Evolutionary conservation across 2,113 vertebrate genomes (phyloP), one percentile per base, ranked within the genome.

Genomic region (Myotis yumanensis): DNA sequence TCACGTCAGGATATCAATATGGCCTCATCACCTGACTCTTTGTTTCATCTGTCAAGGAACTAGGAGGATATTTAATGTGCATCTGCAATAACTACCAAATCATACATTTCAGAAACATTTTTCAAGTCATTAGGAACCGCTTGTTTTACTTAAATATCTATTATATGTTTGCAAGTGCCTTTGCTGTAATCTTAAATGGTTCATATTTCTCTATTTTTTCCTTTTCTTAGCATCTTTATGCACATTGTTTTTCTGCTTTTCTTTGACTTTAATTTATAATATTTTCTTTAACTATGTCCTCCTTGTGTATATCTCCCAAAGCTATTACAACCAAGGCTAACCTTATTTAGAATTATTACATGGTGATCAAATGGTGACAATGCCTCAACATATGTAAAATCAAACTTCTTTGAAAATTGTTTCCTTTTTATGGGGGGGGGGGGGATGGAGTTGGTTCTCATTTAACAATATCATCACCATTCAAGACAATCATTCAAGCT

Each of bases 1-100:
- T 66, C 68, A 90, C 37, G 32, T 90, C 71, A 72, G 73, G 76
- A 95, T 83, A 83, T 94, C 81, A 90, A 81, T 92, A 88, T 87
- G 23, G 17, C 11, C 43, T 91, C 16, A 93, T 85, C 86, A 93
- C 32, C 66, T 95, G 48, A 83, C 37, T 84, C 91, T 62, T 95
- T 69, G 35, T 71, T 90, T 89, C 81, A 73, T 14, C 32, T 91
- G 23, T 91, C 52, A 87, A 76, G 43, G 52, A 91, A 59, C 20
- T 69, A 40, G 52, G 59, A 86, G 46, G 87, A 84, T 91, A 87
- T 84, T 30, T 89, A 89, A 89, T 76, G 43, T 6, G 0, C 23
- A 81, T 91, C 66, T 94, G 32, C n/a, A 93, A 11, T 89, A 81
- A 81, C 28, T 9, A 77, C 16, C 35, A 3, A 85, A 64, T 85